Evolutionary conservation across 2,113 vertebrate species (phyloP).

Genomic region (Limanda limanda): DNA sequence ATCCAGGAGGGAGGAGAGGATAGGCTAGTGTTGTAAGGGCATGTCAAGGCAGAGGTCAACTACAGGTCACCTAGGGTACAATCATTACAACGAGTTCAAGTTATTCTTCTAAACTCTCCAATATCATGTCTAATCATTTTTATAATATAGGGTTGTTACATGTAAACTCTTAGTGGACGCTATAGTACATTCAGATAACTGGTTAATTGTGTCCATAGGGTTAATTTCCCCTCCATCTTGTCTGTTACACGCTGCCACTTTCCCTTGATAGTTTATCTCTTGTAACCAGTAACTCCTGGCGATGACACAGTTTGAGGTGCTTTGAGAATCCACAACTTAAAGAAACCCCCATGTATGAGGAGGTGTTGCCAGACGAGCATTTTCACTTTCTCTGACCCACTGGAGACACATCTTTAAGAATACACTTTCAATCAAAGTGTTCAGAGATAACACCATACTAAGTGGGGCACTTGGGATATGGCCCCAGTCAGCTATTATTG

Average conservation of each 20-base stretch:
- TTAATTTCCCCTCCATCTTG: background rate
- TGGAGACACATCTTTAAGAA: constrained; percentile 87
- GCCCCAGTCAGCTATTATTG: constrained; percentile 91
- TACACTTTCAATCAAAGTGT: constrained; percentile 88
- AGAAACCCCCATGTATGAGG: constrained; percentile 6
- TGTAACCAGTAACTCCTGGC: constrained; percentile 12
- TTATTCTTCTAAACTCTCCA: background rate
- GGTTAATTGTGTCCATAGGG: background rate
- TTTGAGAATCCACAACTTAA: constrained; percentile 3
- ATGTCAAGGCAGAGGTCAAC: background rate
- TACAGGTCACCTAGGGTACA: background rate
- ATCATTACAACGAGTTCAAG: background rate
- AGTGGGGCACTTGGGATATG: constrained; percentile 88
- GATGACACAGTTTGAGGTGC: background rate
- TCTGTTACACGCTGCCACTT: background rate
- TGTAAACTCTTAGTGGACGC: background rate
- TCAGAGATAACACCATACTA: constrained; percentile 90
- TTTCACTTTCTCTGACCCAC: constrained; percentile 60
- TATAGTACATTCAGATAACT: background rate
- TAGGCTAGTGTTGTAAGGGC: constrained; percentile 88
- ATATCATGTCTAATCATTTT: background rate
- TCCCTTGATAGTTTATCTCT: constrained; percentile 14
- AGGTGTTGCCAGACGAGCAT: constrained; percentile 40
- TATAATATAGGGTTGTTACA: background rate
- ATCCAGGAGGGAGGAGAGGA: constrained; percentile 95